Evolutionary conservation across 1,140 invertebrate species (phyloP), one percentile per base, ranked within the genome.

Genomic region (Sinonovacula constricta): DNA sequence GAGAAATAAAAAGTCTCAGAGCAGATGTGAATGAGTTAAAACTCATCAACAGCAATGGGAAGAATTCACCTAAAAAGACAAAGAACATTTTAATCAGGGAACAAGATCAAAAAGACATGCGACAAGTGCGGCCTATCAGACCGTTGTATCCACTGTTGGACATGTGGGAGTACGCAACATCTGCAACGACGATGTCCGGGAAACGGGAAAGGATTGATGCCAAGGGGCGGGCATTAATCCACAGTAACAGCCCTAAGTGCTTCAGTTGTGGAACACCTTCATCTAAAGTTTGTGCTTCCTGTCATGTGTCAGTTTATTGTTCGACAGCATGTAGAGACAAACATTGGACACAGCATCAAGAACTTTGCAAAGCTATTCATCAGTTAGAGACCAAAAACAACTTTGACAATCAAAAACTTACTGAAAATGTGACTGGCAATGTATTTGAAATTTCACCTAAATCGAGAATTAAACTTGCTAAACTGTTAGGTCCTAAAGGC

Each of bases 401-500:
- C 39, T 45, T 18, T 45, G n/a, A n/a, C n/a, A n/a, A n/a, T n/a
- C n/a, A n/a, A n/a, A n/a, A n/a, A n/a, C n/a, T n/a, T n/a, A n/a
- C n/a, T n/a, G n/a, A n/a, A n/a, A n/a, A n/a, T n/a, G 51, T 34
- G 33, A 54, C n/a, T n/a, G 75, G 54, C 31, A 45, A 57, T 56
- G 56, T 57, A 1, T 31, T 34, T 18, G 24, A 31, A 14, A 15
- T 69, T 30, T 15, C 31, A 34, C 36, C 66, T 15, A 33, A 24
- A 53, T 3, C 53, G 15, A 68, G 14, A 14, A 49, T 30, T 14
- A 71, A 39, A 54, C 24, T 79, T 10, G 45, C 45, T 24, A 49
- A 69, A 24, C 36, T 74, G 33, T 34, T 63, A 22, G 70, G 70
- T 12, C 10, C n/a, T n/a, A 63, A 68, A 57, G 68, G 74, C 59